Percentiles rank a stretch among this genome's conserved stretches.
These are phyloP conservation scores for Salvelinus sp. DNA, from an alignment of 2,113 vertebrate genomes.

Conservation along the genomic window DNA sequence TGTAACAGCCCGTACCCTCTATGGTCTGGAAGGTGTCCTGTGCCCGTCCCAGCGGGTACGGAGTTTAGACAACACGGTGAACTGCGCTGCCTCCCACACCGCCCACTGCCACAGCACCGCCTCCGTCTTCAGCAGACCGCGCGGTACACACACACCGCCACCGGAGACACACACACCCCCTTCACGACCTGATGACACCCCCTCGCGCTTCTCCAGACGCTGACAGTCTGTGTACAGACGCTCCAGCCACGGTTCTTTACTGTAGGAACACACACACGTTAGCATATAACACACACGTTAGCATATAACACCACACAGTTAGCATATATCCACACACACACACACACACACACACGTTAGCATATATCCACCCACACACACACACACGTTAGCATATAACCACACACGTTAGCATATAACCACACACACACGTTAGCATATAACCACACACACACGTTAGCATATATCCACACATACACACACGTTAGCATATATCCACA, in stretches of 20 bases:
- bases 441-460: too few relatives aligned
- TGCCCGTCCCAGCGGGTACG: conserved; percentile 93
- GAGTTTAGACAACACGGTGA: conserved; percentile 95
- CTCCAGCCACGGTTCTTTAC: conserved; percentile 97
- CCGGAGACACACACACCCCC: conserved; percentile 59
- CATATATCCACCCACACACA: neutral
- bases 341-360: neutral
- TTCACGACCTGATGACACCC: conserved; percentile 34
- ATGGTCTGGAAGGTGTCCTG: conserved; percentile 99
- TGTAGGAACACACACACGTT: conserved; percentile 53
- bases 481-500: too few relatives aligned
- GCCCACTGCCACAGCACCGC: conserved; percentile 99
- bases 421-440: too few relatives aligned
- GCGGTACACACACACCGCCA: conserved; percentile 77
- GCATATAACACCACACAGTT: too few relatives aligned
- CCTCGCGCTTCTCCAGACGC: conserved; percentile 87
- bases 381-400: neutral
- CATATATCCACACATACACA: too few relatives aligned
- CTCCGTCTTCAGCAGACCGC: conserved; percentile 88
- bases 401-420: too few relatives aligned
- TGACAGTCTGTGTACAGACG: conserved; percentile 96
- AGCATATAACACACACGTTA: too few relatives aligned
- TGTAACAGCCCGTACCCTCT: conserved; percentile 79
- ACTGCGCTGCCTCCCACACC: conserved; percentile 97
- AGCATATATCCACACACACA: too few relatives aligned